Conservation (phyloP, 2,797 vertebrate genomes). For the Hemitrygon akajei region DNA sequence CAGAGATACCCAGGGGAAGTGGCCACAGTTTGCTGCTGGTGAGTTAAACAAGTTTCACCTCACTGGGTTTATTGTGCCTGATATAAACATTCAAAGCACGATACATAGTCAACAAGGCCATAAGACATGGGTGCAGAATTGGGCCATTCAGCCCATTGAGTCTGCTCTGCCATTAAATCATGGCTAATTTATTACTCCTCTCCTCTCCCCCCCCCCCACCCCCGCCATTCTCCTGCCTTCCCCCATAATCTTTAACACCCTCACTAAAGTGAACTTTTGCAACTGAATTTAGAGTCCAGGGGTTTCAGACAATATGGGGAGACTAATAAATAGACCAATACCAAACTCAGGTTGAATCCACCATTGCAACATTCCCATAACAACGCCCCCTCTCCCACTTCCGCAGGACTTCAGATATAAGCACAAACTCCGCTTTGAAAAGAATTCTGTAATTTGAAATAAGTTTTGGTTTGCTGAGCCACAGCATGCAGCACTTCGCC, state of each 20-base stretch:
- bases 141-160: too few relatives aligned
- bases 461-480: background rate
- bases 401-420: background rate
- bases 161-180: too few relatives aligned
- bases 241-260: too few relatives aligned
- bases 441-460: background rate
- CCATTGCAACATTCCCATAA: background rate
- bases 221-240: too few relatives aligned
- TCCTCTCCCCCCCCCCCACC: too few relatives aligned
- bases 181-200: too few relatives aligned
- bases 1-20: background rate
- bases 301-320: too few relatives aligned
- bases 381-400: background rate
- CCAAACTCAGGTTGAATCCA: background rate
- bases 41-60: background rate
- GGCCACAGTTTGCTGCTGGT: background rate
- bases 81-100: background rate
- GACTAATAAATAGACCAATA: too few relatives aligned
- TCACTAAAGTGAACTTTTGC: too few relatives aligned
- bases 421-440: background rate
- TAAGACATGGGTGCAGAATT: too few relatives aligned
- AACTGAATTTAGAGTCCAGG: too few relatives aligned
- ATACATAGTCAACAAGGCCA: too few relatives aligned
- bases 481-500: background rate
- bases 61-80: background rate